These are phyloP conservation scores for Cephalotes varians DNA, from an alignment of 2,888 invertebrate genomes.

Conservation along the genomic window DNA sequence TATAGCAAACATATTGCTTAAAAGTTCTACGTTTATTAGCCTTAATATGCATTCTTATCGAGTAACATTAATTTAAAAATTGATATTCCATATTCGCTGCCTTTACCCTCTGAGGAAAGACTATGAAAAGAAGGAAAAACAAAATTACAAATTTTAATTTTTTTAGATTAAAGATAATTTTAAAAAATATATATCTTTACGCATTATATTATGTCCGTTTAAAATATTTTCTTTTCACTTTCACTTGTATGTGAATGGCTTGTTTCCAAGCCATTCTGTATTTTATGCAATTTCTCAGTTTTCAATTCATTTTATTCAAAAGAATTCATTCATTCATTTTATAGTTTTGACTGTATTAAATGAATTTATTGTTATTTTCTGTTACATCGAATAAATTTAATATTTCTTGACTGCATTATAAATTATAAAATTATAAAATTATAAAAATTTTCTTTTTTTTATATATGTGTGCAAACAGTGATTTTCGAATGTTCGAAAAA, in stretches of 20 bases:
- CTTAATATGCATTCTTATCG: too few species aligned
- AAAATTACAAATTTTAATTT: background rate
- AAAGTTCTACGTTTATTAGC: too few species aligned
- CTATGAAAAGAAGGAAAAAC: background rate
- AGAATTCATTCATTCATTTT: too few species aligned
- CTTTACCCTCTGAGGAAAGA: too few species aligned
- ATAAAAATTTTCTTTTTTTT: background rate
- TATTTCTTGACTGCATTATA: background rate
- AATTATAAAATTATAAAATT: too few species aligned
- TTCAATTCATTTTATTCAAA: too few species aligned
- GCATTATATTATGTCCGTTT: background rate
- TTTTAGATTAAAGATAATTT: background rate
- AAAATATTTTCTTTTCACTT: background rate
- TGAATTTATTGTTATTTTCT: background rate
- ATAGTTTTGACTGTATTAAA: background rate
- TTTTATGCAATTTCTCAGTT: background rate
- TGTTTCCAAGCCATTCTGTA: background rate
- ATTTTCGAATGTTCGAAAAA: background rate
- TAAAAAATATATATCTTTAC: background rate
- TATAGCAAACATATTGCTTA: too few species aligned
- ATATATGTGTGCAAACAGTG: background rate
- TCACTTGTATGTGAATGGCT: background rate
- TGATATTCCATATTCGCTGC: too few species aligned
- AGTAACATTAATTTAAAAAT: too few species aligned
- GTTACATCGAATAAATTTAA: background rate